These are phyloP conservation scores for Myopa tessellatipennis DNA, from an alignment of 2,888 invertebrate genomes.

Conservation along the genomic window DNA sequence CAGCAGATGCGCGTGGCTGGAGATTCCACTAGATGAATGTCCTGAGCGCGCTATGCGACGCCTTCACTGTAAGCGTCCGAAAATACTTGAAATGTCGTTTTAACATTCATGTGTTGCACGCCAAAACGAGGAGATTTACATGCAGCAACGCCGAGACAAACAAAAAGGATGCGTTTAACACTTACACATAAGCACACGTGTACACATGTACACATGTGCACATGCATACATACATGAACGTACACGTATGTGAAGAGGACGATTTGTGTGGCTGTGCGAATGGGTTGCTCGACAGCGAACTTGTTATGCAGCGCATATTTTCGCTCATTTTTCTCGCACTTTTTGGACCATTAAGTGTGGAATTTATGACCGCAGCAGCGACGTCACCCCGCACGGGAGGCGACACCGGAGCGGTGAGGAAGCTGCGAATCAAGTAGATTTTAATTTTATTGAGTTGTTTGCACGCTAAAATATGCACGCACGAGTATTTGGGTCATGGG, in stretches of 20 bases:
- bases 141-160: slow-evolving; percentile 29
- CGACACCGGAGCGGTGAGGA: not conserved
- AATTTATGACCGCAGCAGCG: slow-evolving; percentile 61
- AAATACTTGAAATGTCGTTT: slow-evolving; percentile 26
- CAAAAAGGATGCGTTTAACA: slow-evolving; percentile 18
- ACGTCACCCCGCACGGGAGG: not conserved
- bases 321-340: slow-evolving; percentile 59
- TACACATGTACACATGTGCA: slow-evolving; percentile 2
- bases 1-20: no score
- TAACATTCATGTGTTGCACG: slow-evolving; percentile 35
- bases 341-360: slow-evolving; percentile 66
- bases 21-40: not conserved
- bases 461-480: slow-evolving; percentile 25
- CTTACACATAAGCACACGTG: not conserved
- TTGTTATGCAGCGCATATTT: slow-evolving; percentile 43
- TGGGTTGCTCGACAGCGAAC: slow-evolving; percentile 3
- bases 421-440: slow-evolving; percentile 47
- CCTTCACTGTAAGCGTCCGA: slow-evolving; percentile 23
- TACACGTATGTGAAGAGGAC: slow-evolving; percentile 21
- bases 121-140: slow-evolving; percentile 45
- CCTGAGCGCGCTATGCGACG: not conserved
- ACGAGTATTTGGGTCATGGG: slow-evolving; percentile 1
- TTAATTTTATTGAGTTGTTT: slow-evolving; percentile 54
- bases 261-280: slow-evolving; percentile 24
- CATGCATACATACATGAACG: not conserved